These are phyloP conservation scores for fruit fly (Drosophila melanogaster) DNA, from an alignment of 1,140 invertebrate species.

Conservation along the genomic window Release_6_plus_ISO1_MT NC_004354.4:5754501-5755000, in stretches of 20 bases:
- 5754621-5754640: conserved; percentile 98
- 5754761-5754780: conserved; percentile 18
- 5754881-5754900: conserved; percentile 2
- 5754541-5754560: conserved; percentile 84
- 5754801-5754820: not conserved
- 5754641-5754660: conserved; percentile 94
- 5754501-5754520: conserved; percentile 85
- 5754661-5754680: conserved; percentile 86
- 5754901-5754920: not conserved
- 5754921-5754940: conserved; percentile 5
- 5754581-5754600: not conserved
- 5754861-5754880: not conserved
- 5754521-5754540: conserved; percentile 91
- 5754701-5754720: not conserved
- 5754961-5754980: conserved; percentile 1
- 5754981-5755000: conserved; percentile 13
- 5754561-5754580: conserved; percentile 19
- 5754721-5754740: not conserved
- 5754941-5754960: not conserved
- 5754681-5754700: not conserved
- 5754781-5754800: conserved; percentile 28
- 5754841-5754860: conserved; percentile 29
- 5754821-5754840: not conserved
- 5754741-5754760: conserved; percentile 1
- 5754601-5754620: conserved; percentile 89